Percentiles rank a stretch among this genome's conserved stretches.
Evolutionary conservation across 2,797 vertebrate species (phyloP).

Genomic region (Coregonus ussuriensis): DNA sequence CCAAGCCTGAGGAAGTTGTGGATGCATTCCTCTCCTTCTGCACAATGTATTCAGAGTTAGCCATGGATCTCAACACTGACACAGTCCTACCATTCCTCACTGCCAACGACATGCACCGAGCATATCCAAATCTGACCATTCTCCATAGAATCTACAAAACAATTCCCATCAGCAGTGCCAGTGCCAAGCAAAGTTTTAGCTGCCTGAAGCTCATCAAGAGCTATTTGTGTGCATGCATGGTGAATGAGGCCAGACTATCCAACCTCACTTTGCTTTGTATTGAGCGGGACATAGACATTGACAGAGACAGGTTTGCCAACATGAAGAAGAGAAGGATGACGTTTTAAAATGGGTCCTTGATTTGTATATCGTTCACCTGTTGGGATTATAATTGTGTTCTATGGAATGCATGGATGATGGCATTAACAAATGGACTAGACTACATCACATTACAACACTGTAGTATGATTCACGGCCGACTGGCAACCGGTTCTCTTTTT

Average conservation of each 20-base stretch:
- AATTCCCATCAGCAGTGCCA: neutral
- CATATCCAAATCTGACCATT: neutral
- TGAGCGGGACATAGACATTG: constrained; percentile 3
- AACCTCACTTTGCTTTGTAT: constrained; percentile 6
- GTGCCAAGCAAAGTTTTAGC: constrained; percentile 13
- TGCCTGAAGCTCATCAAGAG: neutral
- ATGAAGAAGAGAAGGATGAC: neutral
- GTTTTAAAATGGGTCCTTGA: neutral
- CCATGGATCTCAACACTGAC: neutral
- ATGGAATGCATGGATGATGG: no score
- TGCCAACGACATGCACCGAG: neutral
- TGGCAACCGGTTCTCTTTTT: no score
- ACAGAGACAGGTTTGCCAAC: constrained; percentile 8
- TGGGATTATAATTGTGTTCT: no score
- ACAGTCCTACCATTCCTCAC: constrained; percentile 6
- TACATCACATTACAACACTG: no score
- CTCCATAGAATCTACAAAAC: constrained; percentile 10
- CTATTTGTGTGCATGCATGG: neutral
- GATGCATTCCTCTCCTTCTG: constrained; percentile 6
- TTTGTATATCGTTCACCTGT: neutral
- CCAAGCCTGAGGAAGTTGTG: neutral
- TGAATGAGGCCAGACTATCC: constrained; percentile 5
- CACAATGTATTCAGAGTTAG: constrained; percentile 6
- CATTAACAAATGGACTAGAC: no score
- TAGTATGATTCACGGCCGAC: no score